Conservation (phyloP, 2,888 invertebrate species). For the Atherix ibis region DNA sequence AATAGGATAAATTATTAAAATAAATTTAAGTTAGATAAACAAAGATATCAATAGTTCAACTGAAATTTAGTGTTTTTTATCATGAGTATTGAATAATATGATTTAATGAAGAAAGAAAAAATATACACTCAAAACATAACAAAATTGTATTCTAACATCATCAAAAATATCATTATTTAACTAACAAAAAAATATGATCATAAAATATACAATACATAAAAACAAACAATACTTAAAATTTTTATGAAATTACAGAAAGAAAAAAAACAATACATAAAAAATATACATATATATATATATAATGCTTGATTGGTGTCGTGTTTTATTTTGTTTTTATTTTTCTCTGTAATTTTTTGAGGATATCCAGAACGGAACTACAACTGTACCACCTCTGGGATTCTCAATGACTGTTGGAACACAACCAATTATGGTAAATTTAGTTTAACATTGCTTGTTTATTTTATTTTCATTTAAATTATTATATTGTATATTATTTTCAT, state of each 20-base stretch:
- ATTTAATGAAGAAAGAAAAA: too few species aligned
- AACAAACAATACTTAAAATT: background rate
- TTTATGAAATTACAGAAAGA: background rate
- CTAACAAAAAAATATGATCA: background rate
- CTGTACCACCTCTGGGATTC: constrained; percentile 17
- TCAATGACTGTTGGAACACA: constrained; percentile 18
- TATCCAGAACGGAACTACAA: constrained; percentile 13
- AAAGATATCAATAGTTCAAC: too few species aligned
- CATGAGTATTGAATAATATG: background rate
- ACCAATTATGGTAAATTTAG: constrained; percentile 11
- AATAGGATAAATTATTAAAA: too few species aligned
- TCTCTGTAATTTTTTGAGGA: constrained; percentile 13
- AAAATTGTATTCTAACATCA: background rate
- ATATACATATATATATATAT: background rate
- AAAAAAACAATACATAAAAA: constrained; percentile 1
- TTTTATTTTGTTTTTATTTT: constrained; percentile 16
- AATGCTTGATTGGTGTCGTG: background rate
- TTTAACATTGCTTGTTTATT: constrained; percentile 6
- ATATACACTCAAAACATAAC: constrained; percentile 1
- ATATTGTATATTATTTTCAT: too few species aligned
- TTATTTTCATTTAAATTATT: too few species aligned
- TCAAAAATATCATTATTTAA: background rate
- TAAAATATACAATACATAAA: background rate
- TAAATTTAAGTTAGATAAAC: too few species aligned
- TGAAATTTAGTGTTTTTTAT: too few species aligned